phyloP scores from a whole-genome alignment of 2,888 invertebrate species.

The Pristionchus japonicus region DNA sequence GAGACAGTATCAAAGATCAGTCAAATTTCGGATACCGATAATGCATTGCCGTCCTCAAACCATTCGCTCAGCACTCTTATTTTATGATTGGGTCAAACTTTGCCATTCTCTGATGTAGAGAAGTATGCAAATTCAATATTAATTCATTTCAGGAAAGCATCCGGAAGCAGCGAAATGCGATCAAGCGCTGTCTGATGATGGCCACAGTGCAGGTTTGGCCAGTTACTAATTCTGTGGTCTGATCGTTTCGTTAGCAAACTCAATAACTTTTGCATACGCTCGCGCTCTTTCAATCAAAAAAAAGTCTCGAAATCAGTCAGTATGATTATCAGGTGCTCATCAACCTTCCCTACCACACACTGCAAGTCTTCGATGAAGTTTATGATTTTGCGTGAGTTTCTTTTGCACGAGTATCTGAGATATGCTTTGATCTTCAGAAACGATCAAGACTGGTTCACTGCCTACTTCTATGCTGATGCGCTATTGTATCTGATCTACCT shows the following conservation, averaged over 20 bases:
- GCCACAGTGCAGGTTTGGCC: constrained; percentile 59
- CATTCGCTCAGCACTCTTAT: too few species aligned
- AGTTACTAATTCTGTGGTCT: too few species aligned
- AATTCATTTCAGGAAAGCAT: constrained; percentile 38
- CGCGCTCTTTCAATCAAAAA: neutral
- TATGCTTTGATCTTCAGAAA: neutral
- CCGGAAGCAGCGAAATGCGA: constrained; percentile 58
- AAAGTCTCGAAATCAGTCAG: neutral
- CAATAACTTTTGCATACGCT: too few species aligned
- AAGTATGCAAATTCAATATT: neutral
- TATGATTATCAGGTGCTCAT: constrained; percentile 53
- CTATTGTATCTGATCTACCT: constrained; percentile 67
- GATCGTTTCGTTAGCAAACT: too few species aligned
- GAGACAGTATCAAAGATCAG: too few species aligned
- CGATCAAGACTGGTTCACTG: constrained; percentile 28
- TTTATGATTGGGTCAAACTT: too few species aligned
- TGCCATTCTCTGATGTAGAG: neutral
- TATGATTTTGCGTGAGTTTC: constrained; percentile 51
- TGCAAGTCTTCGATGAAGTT: constrained; percentile 66
- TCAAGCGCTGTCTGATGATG: constrained; percentile 65
- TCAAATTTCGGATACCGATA: too few species aligned
- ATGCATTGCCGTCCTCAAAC: too few species aligned
- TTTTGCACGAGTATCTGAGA: neutral
- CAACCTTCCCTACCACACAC: constrained; percentile 68
- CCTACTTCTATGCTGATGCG: constrained; percentile 66